Base-by-base conservation (phyloP, 2,113 vertebrate genomes). In the Arenaria interpres region DNA sequence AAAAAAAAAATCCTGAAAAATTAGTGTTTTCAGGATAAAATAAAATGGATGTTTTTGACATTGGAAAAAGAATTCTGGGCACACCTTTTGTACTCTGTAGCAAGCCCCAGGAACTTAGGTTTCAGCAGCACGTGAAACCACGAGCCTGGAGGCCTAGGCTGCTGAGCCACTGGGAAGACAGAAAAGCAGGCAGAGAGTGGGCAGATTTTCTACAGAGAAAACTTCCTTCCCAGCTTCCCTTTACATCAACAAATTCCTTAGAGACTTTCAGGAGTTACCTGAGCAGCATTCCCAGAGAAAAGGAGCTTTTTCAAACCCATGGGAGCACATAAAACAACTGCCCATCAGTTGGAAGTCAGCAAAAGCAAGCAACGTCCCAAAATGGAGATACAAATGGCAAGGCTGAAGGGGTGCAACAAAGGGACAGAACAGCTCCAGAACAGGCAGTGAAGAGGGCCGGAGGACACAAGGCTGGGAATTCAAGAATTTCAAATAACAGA, bases 311-410 rank as follows among this genome's bases (percentile, higher is more conserved):
- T 64, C 48, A 82, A 82, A 30, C 6, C 33, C 57, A 18, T 1
- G 6, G n/a, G 9, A 50, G 28, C 45, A 81, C 85, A 85, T n/a
- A 78, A 77, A 83, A 53, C 33, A 54, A 24, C 12, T 9, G 15
- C 14, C 33, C 19, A 22, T 50, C 48, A 68, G 30, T 0, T 79
- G 33, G 48, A 83, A 82, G 21, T 0, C 0, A 62, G 51, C 9
- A 90, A 82, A 92, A 82, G 23, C 39, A 91, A 76, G 11, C 8
- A 25, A 35, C 8, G n/a, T 66, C 73, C 57, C 68, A 62, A 96
- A 89, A 71, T 7, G 8, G 12, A 74, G 57, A 53, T 12, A 77
- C 4, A 62, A 81, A 89, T 2, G 9, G 33, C 10, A 59, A 64
- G 23, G 37, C 30, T 62, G 80, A 74, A 84, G 35, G 41, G 13